A percentile compares a stretch with the other conserved stretches of the same genome.
Evolutionary conservation across 2,113 vertebrate genomes (phyloP).

Genomic region (Kryptolebias marmoratus): DNA sequence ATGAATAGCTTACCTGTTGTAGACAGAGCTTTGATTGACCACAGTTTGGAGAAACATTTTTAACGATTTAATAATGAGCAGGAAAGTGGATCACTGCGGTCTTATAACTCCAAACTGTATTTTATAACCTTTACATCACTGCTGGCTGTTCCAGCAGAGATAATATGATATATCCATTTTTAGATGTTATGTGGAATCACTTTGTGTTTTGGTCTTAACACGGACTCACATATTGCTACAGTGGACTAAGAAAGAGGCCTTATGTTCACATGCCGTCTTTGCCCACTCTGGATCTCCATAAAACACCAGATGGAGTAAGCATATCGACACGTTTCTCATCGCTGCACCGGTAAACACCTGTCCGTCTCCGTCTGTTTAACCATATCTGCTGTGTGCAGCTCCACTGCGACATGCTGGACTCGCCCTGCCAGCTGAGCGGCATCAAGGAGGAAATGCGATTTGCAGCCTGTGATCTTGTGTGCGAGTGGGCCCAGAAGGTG

Average conservation of each 20-base stretch:
- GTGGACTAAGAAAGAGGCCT: constrained; percentile 96
- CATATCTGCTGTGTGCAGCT: constrained; percentile 37
- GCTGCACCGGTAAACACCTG: not conserved
- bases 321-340: not conserved
- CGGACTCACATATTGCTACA: constrained; percentile 93
- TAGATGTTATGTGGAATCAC: not conserved
- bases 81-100: no score
- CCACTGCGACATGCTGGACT: constrained; percentile 90
- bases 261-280: constrained; percentile 97
- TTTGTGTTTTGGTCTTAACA: constrained; percentile 83
- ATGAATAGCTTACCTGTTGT: no score
- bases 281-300: constrained; percentile 93
- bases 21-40: no score
- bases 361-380: not conserved
- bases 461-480: constrained; percentile 95
- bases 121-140: no score
- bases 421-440: constrained; percentile 85
- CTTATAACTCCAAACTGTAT: no score
- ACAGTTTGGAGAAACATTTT: no score
- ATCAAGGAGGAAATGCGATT: constrained; percentile 92
- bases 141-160: no score
- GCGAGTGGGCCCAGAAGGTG: constrained; percentile 99
- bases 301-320: constrained; percentile 92
- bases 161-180: no score
- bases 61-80: no score